Conservation (phyloP, 1,140 invertebrate genomes). For the Trissolcus basalis region DNA sequence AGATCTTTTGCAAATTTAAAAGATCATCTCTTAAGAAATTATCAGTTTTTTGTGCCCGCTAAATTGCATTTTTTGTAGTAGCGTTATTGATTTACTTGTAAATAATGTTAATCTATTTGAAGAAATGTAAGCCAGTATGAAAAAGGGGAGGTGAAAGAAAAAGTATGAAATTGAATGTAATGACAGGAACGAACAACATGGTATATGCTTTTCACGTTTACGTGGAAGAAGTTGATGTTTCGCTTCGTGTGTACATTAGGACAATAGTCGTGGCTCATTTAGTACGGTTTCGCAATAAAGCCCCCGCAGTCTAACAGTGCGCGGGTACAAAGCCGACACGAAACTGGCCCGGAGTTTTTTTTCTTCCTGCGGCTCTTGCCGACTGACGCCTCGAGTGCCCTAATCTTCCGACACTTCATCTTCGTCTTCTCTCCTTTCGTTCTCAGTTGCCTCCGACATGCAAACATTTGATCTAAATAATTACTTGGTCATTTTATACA, state of each 20-base stretch:
- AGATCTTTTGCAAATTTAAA: too few species aligned
- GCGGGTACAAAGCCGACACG: constrained; percentile 63
- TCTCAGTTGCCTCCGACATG: constrained; percentile 24
- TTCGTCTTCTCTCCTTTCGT: constrained; percentile 31
- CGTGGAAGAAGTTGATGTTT: constrained; percentile 31
- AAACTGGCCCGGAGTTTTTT: constrained; percentile 43
- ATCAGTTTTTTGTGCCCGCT: too few species aligned
- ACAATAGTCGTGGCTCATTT: constrained; percentile 72
- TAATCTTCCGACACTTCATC: constrained; percentile 61
- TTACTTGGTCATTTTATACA: constrained; percentile 16
- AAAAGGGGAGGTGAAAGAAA: constrained; percentile 30
- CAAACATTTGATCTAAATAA: constrained; percentile 49
- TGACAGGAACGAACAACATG: not conserved
- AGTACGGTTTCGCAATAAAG: constrained; percentile 70
- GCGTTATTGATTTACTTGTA: too few species aligned
- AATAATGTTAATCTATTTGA: too few species aligned
- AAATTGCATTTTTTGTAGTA: too few species aligned
- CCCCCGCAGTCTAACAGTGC: constrained; percentile 63
- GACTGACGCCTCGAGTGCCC: constrained; percentile 61
- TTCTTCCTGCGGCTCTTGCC: constrained; percentile 26
- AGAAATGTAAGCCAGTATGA: not conserved
- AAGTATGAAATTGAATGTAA: not conserved
- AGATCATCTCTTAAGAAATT: too few species aligned
- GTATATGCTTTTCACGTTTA: constrained; percentile 40
- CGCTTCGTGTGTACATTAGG: constrained; percentile 70